Base-by-base conservation (phyloP, 2,888 invertebrate genomes). In the Cynaeus angustus region DNA sequence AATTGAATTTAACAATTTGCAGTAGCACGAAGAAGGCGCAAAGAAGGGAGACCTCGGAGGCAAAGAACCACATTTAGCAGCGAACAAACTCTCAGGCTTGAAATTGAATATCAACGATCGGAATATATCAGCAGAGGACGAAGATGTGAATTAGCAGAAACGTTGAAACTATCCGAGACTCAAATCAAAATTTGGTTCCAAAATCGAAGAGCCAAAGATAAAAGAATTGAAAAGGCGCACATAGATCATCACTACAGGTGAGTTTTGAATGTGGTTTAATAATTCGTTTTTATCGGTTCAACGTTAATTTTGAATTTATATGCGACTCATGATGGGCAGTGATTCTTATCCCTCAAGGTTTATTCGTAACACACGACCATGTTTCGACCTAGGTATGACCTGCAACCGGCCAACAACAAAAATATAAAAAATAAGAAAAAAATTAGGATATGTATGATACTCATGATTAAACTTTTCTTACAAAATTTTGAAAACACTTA, bases 21-120 rank as follows among this genome's bases (percentile, higher is more conserved):
- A 96, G 96, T 96, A 84, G 94, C 95, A 2, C 89, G 96, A 66
- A 88, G 95, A 68, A 89, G 95, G 56, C 90, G 96, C 73, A 95
- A 96, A 85, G 96, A 95, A 83, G 94, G 94, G 9, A 87, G 95
- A 8, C 95, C 95, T 0, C 88, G 97, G 50, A 89, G 97, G 0
- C 97, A 98, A 84, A 88, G 97, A 52, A 98, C 98, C 38, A 98
- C 97, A 0, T 98, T 98, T 85, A 96, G 95, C 67, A 95, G 94
- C 33, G 97, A 97, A 78, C 98, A 98, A 85, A 98, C 97, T 0
- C 86, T 96, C 26, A 88, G 95, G 8, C 86, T 98, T 33, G 98
- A 98, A 84, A 89, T 95, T 58, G 97, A 98, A 84, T 98, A 97
- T 83, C 94, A 95, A 75, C 88, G 94, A 66, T 95, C 94, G 7